Conservation (phyloP, 2,797 vertebrate genomes). For the Parauchenoglanis ngamensis region DNA sequence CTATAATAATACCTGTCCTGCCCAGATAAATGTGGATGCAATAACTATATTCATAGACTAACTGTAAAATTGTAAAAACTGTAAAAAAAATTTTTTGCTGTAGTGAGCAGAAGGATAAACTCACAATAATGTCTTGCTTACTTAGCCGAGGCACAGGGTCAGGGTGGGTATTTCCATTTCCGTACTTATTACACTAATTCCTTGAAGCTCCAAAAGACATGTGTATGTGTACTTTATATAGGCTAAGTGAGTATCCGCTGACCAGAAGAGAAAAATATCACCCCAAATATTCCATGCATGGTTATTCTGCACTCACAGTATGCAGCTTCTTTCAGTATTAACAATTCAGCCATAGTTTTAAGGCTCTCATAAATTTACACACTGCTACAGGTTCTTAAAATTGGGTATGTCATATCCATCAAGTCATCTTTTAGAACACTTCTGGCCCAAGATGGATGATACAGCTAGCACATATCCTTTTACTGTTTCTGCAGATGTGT, state of each 20-base stretch:
- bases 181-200: background rate
- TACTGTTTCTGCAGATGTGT: constrained; percentile 26
- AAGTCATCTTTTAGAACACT: constrained; percentile 29
- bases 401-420: constrained; percentile 9
- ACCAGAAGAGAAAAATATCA: background rate
- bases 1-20: constrained; percentile 14
- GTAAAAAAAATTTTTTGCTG: background rate
- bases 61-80: background rate
- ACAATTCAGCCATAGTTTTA: background rate
- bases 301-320: background rate
- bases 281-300: background rate
- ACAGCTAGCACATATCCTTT: background rate
- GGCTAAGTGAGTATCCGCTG: background rate
- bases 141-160: background rate
- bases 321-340: background rate
- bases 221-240: background rate
- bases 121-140: background rate
- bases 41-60: background rate
- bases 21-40: background rate
- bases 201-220: background rate
- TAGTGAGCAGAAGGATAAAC: background rate
- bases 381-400: background rate
- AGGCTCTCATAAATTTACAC: background rate
- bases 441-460: background rate
- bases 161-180: background rate